Evolutionary conservation across 1,140 invertebrate genomes (phyloP), one percentile per base, ranked within the genome.

Genomic region (Gerris buenoi): DNA sequence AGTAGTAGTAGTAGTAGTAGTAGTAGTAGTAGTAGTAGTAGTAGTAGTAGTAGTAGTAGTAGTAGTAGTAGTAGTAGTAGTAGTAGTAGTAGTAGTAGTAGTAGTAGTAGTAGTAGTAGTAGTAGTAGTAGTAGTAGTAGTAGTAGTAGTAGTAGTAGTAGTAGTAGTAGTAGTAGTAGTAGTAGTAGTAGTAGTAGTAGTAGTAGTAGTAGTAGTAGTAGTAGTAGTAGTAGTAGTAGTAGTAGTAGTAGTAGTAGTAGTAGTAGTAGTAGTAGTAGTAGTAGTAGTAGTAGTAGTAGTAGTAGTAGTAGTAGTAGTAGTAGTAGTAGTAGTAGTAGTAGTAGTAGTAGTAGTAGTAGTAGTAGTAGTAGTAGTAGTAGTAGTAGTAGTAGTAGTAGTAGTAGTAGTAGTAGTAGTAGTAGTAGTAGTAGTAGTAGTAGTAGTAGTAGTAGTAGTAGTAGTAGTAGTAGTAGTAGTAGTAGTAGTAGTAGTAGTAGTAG

Each of bases 201-300:
- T 64, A 64, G 63, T 64, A 64, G 63, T 64, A 64, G 63, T 64
- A 64, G 63, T 64, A 64, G 63, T 64, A 64, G 63, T 64, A 64
- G 63, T 64, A 64, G 63, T 64, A 64, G 63, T 64, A 64, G 63
- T 64, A 64, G 63, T 64, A 28, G 63, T 64, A 64, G 63, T 64
- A 64, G 63, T 64, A 64, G 63, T 64, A 64, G 63, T 29, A 64
- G 63, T 64, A 64, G 63, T 64, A 64, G 63, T 64, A 64, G 63
- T 64, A 64, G 63, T 64, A 64, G 63, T 64, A 64, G 63, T 64
- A 64, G 63, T 29, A 64, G 63, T 64, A 64, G 63, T 64, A 64
- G 63, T 64, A 64, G 63, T 64, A 64, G 63, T 64, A 64, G 63
- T 64, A 64, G 63, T 64, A 64, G 63, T 64, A 64, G 63, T 64